Conservation (phyloP, 2,797 vertebrate species). For the Potorous gilbertii region DNA sequence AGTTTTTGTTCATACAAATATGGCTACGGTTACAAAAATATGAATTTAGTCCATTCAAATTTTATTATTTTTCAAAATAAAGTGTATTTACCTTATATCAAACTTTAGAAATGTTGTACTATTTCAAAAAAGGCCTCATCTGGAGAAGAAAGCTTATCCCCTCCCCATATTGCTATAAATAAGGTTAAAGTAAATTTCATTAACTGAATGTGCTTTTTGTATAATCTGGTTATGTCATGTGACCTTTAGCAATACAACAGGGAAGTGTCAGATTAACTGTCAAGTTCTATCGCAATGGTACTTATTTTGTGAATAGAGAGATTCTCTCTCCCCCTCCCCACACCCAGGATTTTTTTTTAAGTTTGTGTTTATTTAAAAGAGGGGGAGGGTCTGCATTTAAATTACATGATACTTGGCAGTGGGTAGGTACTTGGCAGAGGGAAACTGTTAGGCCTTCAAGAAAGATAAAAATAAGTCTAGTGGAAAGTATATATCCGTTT, state of each 20-base stretch:
- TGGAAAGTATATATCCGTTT: neutral
- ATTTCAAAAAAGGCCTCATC: constrained; percentile 45
- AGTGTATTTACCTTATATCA: neutral
- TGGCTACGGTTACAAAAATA: neutral
- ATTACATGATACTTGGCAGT: neutral
- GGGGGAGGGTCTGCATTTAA: neutral
- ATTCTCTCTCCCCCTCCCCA: neutral
- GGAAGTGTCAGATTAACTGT: neutral
- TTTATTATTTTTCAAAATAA: constrained; percentile 48
- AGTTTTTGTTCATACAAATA: constrained; percentile 26
- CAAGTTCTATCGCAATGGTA: neutral
- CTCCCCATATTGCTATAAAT: constrained; percentile 9
- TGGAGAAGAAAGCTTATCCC: constrained; percentile 22
- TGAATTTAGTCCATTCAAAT: constrained; percentile 17
- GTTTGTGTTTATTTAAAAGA: neutral
- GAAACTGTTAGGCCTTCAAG: neutral
- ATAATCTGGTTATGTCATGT: neutral
- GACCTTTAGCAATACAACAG: neutral
- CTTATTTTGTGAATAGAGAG: neutral
- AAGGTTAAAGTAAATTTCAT: neutral
- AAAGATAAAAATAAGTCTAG: constrained; percentile 8
- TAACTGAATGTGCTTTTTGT: constrained; percentile 1
- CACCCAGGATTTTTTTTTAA: neutral
- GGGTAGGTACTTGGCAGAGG: neutral
- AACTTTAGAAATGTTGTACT: constrained; percentile 44